Conservation (phyloP, 30 jellyfish, hydroid and myxozoan species). For the Chrysaora quinquecirrha region DNA sequence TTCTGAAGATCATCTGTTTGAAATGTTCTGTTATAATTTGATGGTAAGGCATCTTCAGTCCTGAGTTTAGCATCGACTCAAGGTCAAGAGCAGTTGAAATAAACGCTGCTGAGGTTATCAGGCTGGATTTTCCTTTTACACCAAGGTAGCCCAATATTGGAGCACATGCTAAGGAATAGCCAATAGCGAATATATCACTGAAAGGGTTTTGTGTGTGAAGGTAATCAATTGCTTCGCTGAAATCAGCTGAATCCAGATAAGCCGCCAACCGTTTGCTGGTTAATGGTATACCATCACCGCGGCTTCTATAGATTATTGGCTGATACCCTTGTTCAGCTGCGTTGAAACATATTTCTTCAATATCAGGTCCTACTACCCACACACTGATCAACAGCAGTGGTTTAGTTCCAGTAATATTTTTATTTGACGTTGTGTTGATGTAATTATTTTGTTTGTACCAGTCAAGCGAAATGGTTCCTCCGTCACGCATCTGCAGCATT, state of each 20-base stretch:
- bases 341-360: constrained; percentile 11
- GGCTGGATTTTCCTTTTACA: constrained; percentile 51
- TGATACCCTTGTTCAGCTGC: constrained; percentile 48
- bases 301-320: constrained; percentile 64
- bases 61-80: constrained; percentile 32
- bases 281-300: constrained; percentile 66
- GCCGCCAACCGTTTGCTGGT: constrained; percentile 47
- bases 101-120: constrained; percentile 55
- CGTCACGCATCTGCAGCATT: constrained; percentile 65
- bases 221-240: constrained; percentile 70
- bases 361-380: constrained; percentile 52
- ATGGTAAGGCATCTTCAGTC: constrained; percentile 49
- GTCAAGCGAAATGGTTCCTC: constrained; percentile 62
- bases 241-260: constrained; percentile 49
- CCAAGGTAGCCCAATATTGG: constrained; percentile 66
- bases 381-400: constrained; percentile 42
- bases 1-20: constrained; percentile 4
- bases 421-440: neutral
- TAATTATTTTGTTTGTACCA: constrained; percentile 24
- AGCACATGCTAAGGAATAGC: constrained; percentile 62
- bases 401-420: constrained; percentile 17
- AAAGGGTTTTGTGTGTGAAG: constrained; percentile 55
- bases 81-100: constrained; percentile 48
- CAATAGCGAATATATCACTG: constrained; percentile 57
- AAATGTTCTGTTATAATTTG: constrained; percentile 11